Base-by-base conservation (phyloP, 2,797 vertebrate genomes). In the Trichosurus vulpecula region DNA sequence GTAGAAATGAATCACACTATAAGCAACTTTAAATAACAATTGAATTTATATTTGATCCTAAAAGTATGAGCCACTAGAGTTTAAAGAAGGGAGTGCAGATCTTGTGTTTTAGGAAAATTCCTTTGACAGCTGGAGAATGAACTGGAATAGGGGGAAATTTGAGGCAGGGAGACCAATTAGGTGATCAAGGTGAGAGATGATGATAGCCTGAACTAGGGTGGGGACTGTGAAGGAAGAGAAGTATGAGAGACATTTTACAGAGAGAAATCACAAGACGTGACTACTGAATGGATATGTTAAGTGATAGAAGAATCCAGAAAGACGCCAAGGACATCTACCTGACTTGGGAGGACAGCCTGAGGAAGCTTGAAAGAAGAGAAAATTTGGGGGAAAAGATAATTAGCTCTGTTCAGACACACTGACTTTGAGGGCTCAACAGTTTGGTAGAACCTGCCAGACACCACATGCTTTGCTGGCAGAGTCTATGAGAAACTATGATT, bases 291-390 rank as follows among this genome's bases (percentile, higher is more conserved):
- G 22, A 47, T 9, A 47, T 47, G 16, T 41, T 41, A 74, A 74
- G 35, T 74, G 61, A 74, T 14, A 74, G 61, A 74, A 19, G 61
- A 74, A 74, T 74, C 6, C 61, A 19, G 35, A n/a, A 74, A 74
- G 61, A 74, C 16, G n/a, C 16, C 35, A 74, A 19, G 41, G 74
- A 56, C 22, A 81, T 12, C 41, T 47, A 47, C 2, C 2, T 47
- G 74, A 81, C 22, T 25, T 81, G 74, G n/a, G 66, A 74, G 16
- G 12, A 35, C 14, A 22, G n/a, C n/a, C n/a, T n/a, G n/a, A n/a
- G 6, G 53, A 96, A 96, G 56, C 87, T 1, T 58, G 57, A n/a
- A 90, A 91, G 95, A 96, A 51, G 47, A 35, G 93, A 47, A 30
- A 41, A 90, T 66, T 58, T 91, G 53, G 31, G n/a, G 90, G 29